Conservation (phyloP, 2,797 vertebrate genomes). For the Neomorphus geoffroyi region DNA sequence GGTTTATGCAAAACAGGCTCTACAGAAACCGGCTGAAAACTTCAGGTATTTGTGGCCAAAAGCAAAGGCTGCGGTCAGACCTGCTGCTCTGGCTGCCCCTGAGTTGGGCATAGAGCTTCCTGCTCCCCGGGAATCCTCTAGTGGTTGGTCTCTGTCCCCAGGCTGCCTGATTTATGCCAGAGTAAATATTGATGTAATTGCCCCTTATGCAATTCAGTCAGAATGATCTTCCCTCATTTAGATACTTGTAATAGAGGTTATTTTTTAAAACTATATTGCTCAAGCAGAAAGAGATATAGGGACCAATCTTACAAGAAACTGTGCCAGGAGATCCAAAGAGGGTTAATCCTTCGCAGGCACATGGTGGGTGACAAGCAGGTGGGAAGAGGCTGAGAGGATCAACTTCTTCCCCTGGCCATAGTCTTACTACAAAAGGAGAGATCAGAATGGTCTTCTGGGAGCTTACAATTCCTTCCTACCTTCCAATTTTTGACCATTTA, state of each 20-base stretch:
- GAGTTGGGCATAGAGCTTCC: rapidly evolving
- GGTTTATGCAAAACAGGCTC: constrained; percentile 45
- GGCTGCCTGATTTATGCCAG: neutral
- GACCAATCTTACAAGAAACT: neutral
- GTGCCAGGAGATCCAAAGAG: neutral
- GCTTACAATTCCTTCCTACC: neutral
- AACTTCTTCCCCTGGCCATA: neutral
- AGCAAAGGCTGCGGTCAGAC: neutral
- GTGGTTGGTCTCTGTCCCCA: neutral
- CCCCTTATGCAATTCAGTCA: neutral
- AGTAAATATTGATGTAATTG: neutral
- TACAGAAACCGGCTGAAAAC: constrained; percentile 14
- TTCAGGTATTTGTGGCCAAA: neutral
- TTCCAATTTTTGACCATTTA: neutral
- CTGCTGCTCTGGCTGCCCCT: neutral
- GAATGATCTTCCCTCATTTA: neutral
- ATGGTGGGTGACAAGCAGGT: neutral
- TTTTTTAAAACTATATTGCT: neutral
- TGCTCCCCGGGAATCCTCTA: neutral
- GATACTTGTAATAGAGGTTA: neutral
- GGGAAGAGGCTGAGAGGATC: neutral
- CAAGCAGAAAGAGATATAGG: neutral
- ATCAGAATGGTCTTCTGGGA: neutral
- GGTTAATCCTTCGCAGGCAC: neutral
- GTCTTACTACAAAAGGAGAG: neutral